These are phyloP conservation scores for Drosophila triauraria DNA, from an alignment of 1,140 invertebrate species.

Conservation along the genomic window DNA sequence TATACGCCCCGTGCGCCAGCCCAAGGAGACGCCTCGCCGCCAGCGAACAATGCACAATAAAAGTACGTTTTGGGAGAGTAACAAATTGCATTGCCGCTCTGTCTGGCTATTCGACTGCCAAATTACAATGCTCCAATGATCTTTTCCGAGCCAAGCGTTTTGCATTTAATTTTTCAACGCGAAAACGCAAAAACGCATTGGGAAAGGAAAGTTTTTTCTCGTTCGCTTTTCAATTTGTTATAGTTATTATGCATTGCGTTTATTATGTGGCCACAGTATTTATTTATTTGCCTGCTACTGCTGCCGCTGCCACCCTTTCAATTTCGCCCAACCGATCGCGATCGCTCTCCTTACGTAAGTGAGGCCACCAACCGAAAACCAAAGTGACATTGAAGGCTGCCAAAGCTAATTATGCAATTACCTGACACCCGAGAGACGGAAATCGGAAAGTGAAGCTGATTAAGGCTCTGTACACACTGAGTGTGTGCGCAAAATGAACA, in stretches of 20 bases:
- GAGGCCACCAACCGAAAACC: constrained; percentile 9
- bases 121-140: constrained; percentile 70
- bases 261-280: constrained; percentile 40
- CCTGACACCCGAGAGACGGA: constrained; percentile 45
- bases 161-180: constrained; percentile 27
- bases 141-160: constrained; percentile 41
- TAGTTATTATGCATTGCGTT: constrained; percentile 71
- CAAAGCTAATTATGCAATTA: constrained; percentile 76
- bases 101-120: constrained; percentile 19
- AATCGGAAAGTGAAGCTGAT: constrained; percentile 52
- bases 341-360: constrained; percentile 62
- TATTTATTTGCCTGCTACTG: constrained; percentile 12
- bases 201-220: constrained; percentile 67
- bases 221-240: constrained; percentile 68
- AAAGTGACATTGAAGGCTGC: constrained; percentile 69
- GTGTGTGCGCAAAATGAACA: constrained; percentile 17
- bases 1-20: constrained; percentile 46
- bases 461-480: constrained; percentile 27
- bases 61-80: constrained; percentile 25
- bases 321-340: constrained; percentile 40
- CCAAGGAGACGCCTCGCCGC: constrained; percentile 3
- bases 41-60: constrained; percentile 65
- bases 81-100: constrained; percentile 38
- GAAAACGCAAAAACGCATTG: constrained; percentile 54
- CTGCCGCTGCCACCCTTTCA: constrained; percentile 49